Conservation (phyloP, 1,140 invertebrate species). For the Pseudoatta argentina region DNA sequence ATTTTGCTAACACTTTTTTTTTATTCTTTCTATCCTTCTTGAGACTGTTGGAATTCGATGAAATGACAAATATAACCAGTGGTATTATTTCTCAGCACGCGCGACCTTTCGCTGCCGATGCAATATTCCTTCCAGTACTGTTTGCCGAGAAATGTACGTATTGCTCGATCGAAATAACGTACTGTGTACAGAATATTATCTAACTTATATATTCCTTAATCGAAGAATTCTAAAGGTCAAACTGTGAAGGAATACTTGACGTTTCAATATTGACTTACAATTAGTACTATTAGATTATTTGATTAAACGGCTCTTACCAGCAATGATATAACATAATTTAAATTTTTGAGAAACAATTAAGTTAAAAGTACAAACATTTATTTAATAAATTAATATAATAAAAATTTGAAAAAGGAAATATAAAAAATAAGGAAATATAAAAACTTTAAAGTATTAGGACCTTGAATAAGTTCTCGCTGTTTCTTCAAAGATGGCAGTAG, state of each 20-base stretch:
- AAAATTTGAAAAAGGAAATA: background rate
- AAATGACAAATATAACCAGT: conserved; percentile 21
- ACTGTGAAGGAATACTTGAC: background rate
- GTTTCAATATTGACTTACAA: background rate
- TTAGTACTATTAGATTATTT: background rate
- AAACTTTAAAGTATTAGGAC: background rate
- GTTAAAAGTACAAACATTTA: too few species aligned
- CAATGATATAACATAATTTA: background rate
- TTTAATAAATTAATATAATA: background rate
- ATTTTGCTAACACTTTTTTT: background rate
- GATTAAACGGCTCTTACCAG: background rate
- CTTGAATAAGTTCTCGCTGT: too few species aligned
- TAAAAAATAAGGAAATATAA: background rate
- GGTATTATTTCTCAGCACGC: conserved; percentile 1
- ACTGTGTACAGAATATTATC: background rate
- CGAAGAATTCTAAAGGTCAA: conserved; percentile 13
- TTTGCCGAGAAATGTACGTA: conserved; percentile 19
- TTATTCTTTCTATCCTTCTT: background rate
- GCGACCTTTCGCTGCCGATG: conserved; percentile 25
- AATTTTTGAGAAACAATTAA: background rate
- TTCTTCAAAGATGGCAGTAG: too few species aligned
- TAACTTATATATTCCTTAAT: conserved; percentile 23
- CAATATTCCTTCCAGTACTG: conserved; percentile 3
- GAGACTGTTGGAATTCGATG: conserved; percentile 7
- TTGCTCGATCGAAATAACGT: background rate